A percentile compares a stretch with the other conserved stretches of the same genome.
Conservation (phyloP, 2,797 vertebrate species). For the Macropus fuliginosus region DNA sequence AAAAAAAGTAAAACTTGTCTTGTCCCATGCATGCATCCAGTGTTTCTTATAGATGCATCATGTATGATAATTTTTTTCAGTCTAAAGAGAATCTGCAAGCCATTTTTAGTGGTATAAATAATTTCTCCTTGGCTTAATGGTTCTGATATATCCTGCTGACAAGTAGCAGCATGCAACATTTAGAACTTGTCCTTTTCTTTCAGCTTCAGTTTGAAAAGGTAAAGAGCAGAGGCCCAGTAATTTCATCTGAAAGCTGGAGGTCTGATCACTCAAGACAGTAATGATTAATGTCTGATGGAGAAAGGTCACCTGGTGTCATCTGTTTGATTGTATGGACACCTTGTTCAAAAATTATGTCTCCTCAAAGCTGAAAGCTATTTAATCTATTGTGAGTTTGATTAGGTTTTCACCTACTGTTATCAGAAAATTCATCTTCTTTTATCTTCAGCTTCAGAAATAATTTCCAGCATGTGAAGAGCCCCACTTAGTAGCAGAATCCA, state of each 20-base stretch:
- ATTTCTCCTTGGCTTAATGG: conserved; percentile 27
- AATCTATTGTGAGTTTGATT: conserved; percentile 37
- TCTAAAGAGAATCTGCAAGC: conserved; percentile 27
- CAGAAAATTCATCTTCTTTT: conserved; percentile 30
- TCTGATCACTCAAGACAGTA: not conserved
- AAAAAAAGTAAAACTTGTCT: not conserved
- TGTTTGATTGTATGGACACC: conserved; percentile 4
- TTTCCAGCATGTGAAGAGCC: conserved; percentile 20
- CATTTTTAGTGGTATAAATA: conserved; percentile 50
- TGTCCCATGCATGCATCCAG: not conserved
- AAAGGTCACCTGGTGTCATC: not conserved
- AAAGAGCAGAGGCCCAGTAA: conserved; percentile 2
- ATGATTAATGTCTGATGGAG: not conserved
- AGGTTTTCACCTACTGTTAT: not conserved
- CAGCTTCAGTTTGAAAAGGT: conserved; percentile 38
- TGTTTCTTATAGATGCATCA: conserved; percentile 25
- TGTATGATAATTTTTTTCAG: conserved; percentile 38
- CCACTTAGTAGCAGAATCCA: not conserved
- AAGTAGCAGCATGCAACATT: conserved; percentile 30
- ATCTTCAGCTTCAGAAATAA: conserved; percentile 18
- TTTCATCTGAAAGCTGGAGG: not conserved
- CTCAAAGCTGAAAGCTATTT: conserved; percentile 26
- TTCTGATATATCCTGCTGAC: conserved; percentile 18
- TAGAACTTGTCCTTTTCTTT: conserved; percentile 21
- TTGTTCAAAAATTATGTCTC: conserved; percentile 18